Evolutionary conservation across 2,888 invertebrate genomes (phyloP).

Genomic region (Caenorhabditis angaria): DNA sequence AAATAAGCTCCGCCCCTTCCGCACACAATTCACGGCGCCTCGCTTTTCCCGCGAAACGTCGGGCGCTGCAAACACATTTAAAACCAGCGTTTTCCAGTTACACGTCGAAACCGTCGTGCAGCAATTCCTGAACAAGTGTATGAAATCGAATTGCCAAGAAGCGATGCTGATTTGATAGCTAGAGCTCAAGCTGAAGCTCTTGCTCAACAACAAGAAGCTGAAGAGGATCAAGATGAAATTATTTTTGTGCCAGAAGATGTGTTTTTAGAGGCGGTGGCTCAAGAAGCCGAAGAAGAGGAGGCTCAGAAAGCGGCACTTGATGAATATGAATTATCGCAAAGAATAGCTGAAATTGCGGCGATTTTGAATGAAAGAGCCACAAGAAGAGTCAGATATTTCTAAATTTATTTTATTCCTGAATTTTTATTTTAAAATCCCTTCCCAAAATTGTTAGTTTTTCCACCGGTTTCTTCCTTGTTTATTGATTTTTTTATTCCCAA

Average conservation of each 20-base stretch:
- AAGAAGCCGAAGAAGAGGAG: slow-evolving; percentile 43
- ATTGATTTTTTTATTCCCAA: too few relatives aligned
- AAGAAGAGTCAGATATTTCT: slow-evolving; percentile 37
- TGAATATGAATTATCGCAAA: slow-evolving; percentile 51
- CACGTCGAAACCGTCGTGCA: neutral
- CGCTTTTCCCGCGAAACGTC: too few relatives aligned
- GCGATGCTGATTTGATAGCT: neutral
- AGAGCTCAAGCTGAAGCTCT: neutral
- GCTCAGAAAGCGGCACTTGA: slow-evolving; percentile 26
- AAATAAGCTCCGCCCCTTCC: too few relatives aligned
- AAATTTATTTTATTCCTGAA: slow-evolving; percentile 11
- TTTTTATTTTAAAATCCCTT: too few relatives aligned
- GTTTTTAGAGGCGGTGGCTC: slow-evolving; percentile 41
- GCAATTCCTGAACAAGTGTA: neutral
- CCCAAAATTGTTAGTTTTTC: too few relatives aligned
- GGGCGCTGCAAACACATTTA: too few relatives aligned
- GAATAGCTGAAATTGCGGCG: slow-evolving; percentile 59
- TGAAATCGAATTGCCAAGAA: neutral
- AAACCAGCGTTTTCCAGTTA: too few relatives aligned
- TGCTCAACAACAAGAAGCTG: neutral
- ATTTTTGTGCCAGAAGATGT: slow-evolving; percentile 50
- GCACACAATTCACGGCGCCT: too few relatives aligned
- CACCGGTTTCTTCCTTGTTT: too few relatives aligned
- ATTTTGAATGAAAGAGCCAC: slow-evolving; percentile 58
- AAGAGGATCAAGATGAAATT: slow-evolving; percentile 9